Percentiles rank a stretch among this genome's conserved stretches.
Evolutionary conservation across 2,797 vertebrate species (phyloP).

Genomic region (Micrastur ruficollis): DNA sequence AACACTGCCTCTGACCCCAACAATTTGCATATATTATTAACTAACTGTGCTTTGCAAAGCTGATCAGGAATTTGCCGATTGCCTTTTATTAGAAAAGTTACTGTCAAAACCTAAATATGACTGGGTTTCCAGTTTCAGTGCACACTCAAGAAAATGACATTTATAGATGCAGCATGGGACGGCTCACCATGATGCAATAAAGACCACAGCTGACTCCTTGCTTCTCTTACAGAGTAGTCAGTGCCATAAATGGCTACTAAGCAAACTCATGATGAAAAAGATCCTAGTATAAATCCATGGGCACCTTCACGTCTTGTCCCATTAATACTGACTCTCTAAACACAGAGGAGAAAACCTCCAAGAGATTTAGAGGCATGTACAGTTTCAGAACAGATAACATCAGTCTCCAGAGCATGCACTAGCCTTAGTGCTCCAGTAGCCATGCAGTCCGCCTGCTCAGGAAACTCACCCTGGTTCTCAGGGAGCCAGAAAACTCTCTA

Average conservation of each 20-base stretch:
- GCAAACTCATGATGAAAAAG: neutral
- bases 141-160: neutral
- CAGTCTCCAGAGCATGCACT: neutral
- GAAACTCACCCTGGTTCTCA: neutral
- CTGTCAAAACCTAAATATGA: neutral
- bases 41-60: neutral
- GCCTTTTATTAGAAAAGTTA: neutral
- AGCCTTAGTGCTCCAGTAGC: neutral
- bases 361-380: neutral
- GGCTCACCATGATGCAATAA: neutral
- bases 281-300: accelerated
- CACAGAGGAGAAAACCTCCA: neutral
- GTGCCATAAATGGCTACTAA: neutral
- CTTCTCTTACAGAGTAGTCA: neutral
- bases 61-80: neutral
- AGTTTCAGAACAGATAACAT: accelerated
- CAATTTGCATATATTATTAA: neutral
- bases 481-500: neutral
- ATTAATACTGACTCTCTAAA: neutral
- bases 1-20: neutral
- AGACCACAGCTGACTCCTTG: too few species aligned
- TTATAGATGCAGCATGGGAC: neutral
- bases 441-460: neutral
- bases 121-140: neutral
- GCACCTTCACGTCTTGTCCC: neutral